Conservation (phyloP, 1,140 invertebrate genomes). For the Drosophila ironensis region DNA sequence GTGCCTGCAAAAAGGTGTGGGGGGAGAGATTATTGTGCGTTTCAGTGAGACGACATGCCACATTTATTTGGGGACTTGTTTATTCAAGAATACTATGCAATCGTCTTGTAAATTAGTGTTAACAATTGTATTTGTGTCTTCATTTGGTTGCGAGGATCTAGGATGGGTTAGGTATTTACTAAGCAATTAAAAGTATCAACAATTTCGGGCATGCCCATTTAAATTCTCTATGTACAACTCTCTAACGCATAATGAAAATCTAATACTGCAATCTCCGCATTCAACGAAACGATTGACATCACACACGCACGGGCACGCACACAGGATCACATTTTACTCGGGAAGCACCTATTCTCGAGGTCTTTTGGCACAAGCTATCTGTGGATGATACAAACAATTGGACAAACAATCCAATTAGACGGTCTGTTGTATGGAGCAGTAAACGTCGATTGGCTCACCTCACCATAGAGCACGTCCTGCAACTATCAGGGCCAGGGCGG, state of each 20-base stretch:
- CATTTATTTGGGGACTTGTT: conserved; percentile 39
- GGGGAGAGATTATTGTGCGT: neutral
- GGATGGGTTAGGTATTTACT: conserved; percentile 37
- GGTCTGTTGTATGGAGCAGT: neutral
- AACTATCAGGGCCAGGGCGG: conserved; percentile 46
- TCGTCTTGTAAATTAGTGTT: conserved; percentile 55
- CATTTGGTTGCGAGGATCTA: conserved; percentile 63
- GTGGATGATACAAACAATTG: conserved; percentile 19
- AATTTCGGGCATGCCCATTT: conserved; percentile 53
- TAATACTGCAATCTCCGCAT: conserved; percentile 72
- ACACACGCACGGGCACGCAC: conserved; percentile 22
- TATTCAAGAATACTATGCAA: conserved; percentile 36
- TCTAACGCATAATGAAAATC: conserved; percentile 49
- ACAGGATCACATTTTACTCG: conserved; percentile 53
- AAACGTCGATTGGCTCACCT: conserved; percentile 39
- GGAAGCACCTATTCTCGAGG: conserved; percentile 27
- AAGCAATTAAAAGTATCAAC: conserved; percentile 48
- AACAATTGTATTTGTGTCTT: conserved; percentile 59
- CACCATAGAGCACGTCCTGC: conserved; percentile 66
- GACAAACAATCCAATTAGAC: conserved; percentile 19
- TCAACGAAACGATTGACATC: conserved; percentile 30
- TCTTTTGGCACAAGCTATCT: conserved; percentile 37
- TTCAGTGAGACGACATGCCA: conserved; percentile 25
- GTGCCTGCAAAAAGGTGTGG: conserved; percentile 52
- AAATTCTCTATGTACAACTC: conserved; percentile 60